These are phyloP conservation scores for Montipora sp. DNA, from an alignment of 64 coral and sea anemone species.

Conservation along the genomic window DNA sequence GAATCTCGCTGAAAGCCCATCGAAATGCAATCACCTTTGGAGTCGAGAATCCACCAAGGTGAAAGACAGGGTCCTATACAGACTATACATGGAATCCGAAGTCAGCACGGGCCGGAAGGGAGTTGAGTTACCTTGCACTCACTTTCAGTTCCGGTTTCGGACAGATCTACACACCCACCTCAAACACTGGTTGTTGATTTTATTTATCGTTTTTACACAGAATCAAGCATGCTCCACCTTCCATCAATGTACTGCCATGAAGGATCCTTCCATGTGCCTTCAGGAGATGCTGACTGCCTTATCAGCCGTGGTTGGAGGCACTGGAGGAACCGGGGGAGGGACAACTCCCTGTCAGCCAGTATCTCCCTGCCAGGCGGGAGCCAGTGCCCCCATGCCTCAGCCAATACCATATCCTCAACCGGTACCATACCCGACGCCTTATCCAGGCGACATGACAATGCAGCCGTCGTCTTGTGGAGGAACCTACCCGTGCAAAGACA, in stretches of 20 bases:
- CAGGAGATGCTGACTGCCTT: slow-evolving; percentile 14
- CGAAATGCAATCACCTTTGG: too few relatives aligned
- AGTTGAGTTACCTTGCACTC: too few relatives aligned
- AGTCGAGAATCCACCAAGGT: too few relatives aligned
- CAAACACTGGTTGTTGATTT: neutral
- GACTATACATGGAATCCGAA: too few relatives aligned
- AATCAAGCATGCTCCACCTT: slow-evolving; percentile 25
- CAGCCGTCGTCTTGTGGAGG: slow-evolving; percentile 12
- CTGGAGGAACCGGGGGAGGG: neutral
- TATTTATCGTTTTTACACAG: neutral
- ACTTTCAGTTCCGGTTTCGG: too few relatives aligned
- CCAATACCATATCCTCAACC: neutral
- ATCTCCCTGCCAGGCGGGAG: neutral
- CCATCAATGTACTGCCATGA: neutral
- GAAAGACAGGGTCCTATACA: too few relatives aligned
- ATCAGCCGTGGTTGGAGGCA: neutral
- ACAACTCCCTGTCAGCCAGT: neutral
- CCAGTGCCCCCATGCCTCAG: slow-evolving; percentile 5
- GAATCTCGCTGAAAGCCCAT: too few relatives aligned
- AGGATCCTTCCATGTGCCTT: slow-evolving; percentile 13
- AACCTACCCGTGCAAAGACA: slow-evolving; percentile 31
- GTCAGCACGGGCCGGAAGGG: too few relatives aligned
- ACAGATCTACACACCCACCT: too few relatives aligned
- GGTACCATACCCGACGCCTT: neutral
- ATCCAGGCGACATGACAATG: neutral